Evolutionary conservation across 35 echinoderm and acorn worm species (phyloP).

Genomic region (Nesometra sesokonis): DNA sequence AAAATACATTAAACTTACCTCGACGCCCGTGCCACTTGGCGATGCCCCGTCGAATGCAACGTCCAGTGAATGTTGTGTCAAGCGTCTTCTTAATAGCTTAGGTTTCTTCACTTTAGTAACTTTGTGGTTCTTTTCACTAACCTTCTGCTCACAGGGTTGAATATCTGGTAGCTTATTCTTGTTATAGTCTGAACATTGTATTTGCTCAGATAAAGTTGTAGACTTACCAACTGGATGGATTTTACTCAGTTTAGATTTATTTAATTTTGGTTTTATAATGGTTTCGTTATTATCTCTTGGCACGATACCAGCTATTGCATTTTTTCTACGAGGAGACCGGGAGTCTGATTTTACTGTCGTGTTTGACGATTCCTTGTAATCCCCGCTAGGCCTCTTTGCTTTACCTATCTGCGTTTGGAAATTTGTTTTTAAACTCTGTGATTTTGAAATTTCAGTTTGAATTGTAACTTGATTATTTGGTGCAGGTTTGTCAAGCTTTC

Average conservation of each 20-base stretch:
- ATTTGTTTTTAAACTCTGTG: neutral
- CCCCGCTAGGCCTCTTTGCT: no score
- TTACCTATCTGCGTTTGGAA: neutral
- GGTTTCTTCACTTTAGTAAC: neutral
- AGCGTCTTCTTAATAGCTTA: neutral
- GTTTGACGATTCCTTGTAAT: neutral
- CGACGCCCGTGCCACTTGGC: slow-evolving; percentile 15
- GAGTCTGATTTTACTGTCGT: neutral
- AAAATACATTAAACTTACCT: slow-evolving; percentile 25
- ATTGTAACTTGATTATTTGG: neutral
- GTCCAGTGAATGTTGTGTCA: slow-evolving; percentile 73
- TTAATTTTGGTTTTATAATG: neutral
- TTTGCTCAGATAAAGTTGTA: neutral
- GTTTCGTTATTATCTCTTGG: neutral
- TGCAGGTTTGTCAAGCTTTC: neutral
- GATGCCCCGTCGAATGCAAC: neutral
- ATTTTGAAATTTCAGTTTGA: neutral
- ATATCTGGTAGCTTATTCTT: slow-evolving; percentile 3
- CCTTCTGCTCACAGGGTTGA: slow-evolving; percentile 45
- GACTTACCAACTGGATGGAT: neutral
- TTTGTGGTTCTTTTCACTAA: neutral
- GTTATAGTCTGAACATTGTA: neutral
- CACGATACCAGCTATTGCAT: neutral
- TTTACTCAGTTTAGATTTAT: neutral
- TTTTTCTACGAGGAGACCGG: neutral